Evolutionary conservation across 2,888 invertebrate genomes (phyloP), one percentile per base, ranked within the genome.

Genomic region (Drosophila ochracea): DNA sequence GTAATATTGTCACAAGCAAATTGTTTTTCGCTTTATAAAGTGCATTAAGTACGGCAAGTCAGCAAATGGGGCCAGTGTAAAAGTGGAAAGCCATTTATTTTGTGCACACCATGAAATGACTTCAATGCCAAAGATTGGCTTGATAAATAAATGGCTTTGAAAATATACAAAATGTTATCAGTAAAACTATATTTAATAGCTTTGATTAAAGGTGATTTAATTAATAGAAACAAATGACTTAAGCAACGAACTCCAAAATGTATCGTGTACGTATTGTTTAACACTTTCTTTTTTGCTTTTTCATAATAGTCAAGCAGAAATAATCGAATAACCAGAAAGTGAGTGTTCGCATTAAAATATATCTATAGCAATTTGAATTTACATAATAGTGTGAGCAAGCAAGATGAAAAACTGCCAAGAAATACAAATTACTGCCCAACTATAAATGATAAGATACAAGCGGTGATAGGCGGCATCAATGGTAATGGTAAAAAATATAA

Each of bases 361-460:
- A 77, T 67, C 65, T 80, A 68, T 70, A 60, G 65, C 73, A 63
- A 68, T 61, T 43, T n/a, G 11, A 49, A 73, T 80, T 80, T 80
- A 80, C 77, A 80, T 80, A 77, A 80, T 66, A 77, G 57, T 49
- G 60, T 64, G 60, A 43, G 54, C 21, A 28, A 43, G 43, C 37
- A 43, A 78, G 60, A 62, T 55, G 59, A 64, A 72, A 62, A 73
- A 66, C 16, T 47, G 57, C 55, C 54, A 54, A 47, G 41, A 19
- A 67, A 61, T 49, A 50, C 57, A 47, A 76, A 59, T 63, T 59
- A 62, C 53, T 57, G 33, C 28, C 28, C 33, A 10, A 54, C 71
- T 65, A 33, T 52, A 37, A 54, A 65, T 72, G 72, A 72, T 73
- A 68, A 55, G 47, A 60, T 19, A 30, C 39, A 57, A 41, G 43